phyloP scores from a whole-genome alignment of 2,888 invertebrate genomes.

The Allygus modestus region DNA sequence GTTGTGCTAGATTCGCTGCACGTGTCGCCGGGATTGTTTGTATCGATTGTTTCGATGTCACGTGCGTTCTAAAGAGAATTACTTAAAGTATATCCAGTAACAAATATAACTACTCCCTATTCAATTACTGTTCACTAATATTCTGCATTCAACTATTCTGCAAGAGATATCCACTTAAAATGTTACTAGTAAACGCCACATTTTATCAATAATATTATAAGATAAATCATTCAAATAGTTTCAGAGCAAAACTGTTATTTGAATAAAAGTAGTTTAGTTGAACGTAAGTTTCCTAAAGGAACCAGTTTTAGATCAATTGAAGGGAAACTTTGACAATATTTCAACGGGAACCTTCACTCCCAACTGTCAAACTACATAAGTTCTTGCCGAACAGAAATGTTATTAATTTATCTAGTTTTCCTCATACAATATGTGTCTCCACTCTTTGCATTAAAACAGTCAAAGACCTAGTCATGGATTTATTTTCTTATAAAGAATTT shows the following conservation, averaged over 20 bases:
- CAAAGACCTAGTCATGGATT: too few species aligned
- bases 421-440: background rate
- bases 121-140: too few species aligned
- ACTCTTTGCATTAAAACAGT: too few species aligned
- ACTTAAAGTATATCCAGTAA: too few species aligned
- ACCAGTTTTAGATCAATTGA: constrained; percentile 14
- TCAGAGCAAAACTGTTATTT: background rate
- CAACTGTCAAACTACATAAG: constrained; percentile 28
- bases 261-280: background rate
- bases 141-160: too few species aligned
- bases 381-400: background rate
- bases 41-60: background rate
- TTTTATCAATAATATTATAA: too few species aligned
- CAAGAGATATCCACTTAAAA: too few species aligned
- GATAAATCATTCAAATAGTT: too few species aligned
- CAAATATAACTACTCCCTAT: too few species aligned
- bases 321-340: constrained; percentile 26
- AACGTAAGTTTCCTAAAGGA: background rate
- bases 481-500: too few species aligned
- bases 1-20: too few species aligned
- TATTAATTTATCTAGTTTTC: constrained; percentile 15
- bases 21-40: background rate
- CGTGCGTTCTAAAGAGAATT: background rate
- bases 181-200: too few species aligned
- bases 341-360: constrained; percentile 11